Evolutionary conservation across 2,113 vertebrate genomes (phyloP).

Genomic region (Cryptotis parvus): DNA sequence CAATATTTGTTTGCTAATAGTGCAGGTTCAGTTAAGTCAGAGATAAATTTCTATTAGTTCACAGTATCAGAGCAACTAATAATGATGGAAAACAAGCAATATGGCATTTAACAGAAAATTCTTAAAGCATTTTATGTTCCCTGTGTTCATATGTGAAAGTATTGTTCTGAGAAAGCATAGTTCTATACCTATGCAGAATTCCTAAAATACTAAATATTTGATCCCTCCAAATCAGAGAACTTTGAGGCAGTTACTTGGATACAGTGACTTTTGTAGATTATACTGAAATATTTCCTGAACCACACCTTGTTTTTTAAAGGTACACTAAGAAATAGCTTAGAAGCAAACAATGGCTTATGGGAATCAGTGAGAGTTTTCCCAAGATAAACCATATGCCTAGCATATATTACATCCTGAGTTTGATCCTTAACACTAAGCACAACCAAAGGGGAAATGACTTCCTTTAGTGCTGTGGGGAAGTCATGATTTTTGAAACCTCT

Average conservation of each 20-base stretch:
- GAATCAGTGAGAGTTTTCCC: too few species aligned
- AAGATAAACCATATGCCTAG: too few species aligned
- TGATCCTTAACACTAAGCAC: too few species aligned
- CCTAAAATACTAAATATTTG: conserved; percentile 49
- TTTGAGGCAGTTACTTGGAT: neutral
- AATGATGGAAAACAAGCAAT: conserved; percentile 58
- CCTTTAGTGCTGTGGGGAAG: too few species aligned
- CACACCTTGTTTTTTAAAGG: neutral
- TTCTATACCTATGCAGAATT: conserved; percentile 55
- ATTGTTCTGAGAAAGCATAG: conserved; percentile 75
- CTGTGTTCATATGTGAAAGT: conserved; percentile 14
- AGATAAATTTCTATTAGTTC: conserved; percentile 76
- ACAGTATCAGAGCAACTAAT: conserved; percentile 78
- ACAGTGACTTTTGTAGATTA: neutral
- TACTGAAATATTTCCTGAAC: neutral
- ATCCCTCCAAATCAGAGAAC: neutral
- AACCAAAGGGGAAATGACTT: too few species aligned
- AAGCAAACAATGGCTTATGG: neutral
- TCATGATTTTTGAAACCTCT: too few species aligned
- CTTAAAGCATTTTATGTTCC: conserved; percentile 78
- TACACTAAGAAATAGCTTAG: neutral
- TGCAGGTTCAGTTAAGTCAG: conserved; percentile 82
- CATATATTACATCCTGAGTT: too few species aligned
- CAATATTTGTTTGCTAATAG: conserved; percentile 77
- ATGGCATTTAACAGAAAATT: conserved; percentile 74